Evolutionary conservation across 2,888 invertebrate genomes (phyloP).

Genomic region (Norana najaformis): DNA sequence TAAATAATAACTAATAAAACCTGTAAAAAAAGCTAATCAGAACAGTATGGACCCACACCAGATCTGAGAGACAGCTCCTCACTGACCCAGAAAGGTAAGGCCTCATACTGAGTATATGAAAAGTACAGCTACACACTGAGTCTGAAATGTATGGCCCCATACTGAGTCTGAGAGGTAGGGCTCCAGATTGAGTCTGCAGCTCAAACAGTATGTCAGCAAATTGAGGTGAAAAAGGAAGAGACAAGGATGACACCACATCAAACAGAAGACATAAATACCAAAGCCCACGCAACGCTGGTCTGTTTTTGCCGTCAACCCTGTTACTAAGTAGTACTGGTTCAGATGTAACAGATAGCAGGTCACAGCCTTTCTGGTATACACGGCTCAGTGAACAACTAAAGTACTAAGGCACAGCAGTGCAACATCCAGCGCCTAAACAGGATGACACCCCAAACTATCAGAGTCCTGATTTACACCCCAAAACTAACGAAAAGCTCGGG

Average conservation of each 20-base stretch:
- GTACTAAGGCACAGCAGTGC: not conserved
- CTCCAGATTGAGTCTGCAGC: not conserved
- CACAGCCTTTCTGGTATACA: not conserved
- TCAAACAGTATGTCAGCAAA: not conserved
- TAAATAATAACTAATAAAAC: not conserved
- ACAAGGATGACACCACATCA: not conserved
- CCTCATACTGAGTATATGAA: no score
- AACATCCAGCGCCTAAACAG: not conserved
- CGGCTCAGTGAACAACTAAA: not conserved
- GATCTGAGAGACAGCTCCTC: not conserved
- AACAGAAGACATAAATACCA: not conserved
- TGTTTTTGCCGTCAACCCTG: not conserved
- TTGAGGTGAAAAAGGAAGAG: not conserved
- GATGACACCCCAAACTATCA: not conserved
- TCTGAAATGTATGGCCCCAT: not conserved
- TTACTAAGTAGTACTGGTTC: no score
- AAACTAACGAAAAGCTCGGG: not conserved
- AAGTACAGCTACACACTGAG: not conserved
- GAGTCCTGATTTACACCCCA: not conserved
- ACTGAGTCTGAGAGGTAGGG: not conserved
- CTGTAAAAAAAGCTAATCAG: not conserved
- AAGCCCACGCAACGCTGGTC: not conserved
- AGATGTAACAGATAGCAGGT: not conserved
- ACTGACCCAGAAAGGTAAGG: not conserved
- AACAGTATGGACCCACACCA: not conserved